phyloP scores from a whole-genome alignment of 2,888 invertebrate genomes.

The Crossocerus cetratus region DNA sequence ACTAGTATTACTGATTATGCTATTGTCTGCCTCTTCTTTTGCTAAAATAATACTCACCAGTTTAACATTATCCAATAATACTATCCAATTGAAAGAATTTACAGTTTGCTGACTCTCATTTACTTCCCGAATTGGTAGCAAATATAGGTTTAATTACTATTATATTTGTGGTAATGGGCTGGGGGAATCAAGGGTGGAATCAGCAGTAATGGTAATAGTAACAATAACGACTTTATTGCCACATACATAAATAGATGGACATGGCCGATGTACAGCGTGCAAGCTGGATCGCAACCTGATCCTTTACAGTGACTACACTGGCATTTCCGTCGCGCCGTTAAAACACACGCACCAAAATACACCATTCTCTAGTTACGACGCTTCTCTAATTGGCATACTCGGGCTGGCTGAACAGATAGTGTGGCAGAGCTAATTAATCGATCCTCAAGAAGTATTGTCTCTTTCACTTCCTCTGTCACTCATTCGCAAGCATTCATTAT shows the following conservation, averaged over 20 bases:
- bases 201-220: slow-evolving; percentile 57
- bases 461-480: neutral
- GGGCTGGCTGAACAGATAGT: slow-evolving; percentile 20
- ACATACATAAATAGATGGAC: slow-evolving; percentile 64
- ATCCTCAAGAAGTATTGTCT: slow-evolving; percentile 1
- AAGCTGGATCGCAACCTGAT: slow-evolving; percentile 59
- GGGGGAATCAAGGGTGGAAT: neutral
- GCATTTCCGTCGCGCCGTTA: slow-evolving; percentile 15
- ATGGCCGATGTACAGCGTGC: slow-evolving; percentile 64
- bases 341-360: slow-evolving; percentile 41
- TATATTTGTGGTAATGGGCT: no score
- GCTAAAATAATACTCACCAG: no score
- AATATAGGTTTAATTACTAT: no score
- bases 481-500: slow-evolving; percentile 3
- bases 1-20: no score
- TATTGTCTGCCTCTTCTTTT: no score
- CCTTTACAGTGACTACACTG: slow-evolving; percentile 56
- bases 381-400: slow-evolving; percentile 17
- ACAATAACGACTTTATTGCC: slow-evolving; percentile 64
- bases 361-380: slow-evolving; percentile 36
- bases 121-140: no score
- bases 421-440: slow-evolving; percentile 10
- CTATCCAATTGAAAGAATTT: no score
- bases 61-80: no score
- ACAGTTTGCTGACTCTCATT: no score